Evolutionary conservation across 2,797 vertebrate species (phyloP).

Genomic region (Babyrousa celebensis): DNA sequence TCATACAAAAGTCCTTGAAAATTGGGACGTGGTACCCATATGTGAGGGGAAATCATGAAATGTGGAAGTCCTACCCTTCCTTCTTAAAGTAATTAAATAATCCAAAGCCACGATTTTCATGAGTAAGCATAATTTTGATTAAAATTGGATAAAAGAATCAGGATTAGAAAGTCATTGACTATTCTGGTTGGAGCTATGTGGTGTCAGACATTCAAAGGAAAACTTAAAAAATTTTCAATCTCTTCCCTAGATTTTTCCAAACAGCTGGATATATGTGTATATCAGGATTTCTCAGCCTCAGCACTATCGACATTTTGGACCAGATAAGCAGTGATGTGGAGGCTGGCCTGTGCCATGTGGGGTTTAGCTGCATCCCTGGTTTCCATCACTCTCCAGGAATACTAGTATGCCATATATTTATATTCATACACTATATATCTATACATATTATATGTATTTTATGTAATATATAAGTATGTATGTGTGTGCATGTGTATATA

Average conservation of each 20-base stretch:
- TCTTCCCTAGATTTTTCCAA: not conserved
- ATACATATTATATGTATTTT: not conserved
- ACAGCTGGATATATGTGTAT: not conserved
- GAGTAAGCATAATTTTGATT: slow-evolving; percentile 30
- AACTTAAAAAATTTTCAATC: not conserved
- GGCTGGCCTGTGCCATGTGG: not conserved
- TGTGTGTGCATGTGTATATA: not conserved
- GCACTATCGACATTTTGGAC: not conserved
- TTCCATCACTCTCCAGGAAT: not conserved
- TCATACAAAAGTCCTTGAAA: not conserved
- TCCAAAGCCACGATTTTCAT: not conserved
- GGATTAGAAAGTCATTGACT: slow-evolving; percentile 16
- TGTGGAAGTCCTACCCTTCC: not conserved
- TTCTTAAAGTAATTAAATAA: slow-evolving; percentile 26
- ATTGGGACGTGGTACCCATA: not conserved
- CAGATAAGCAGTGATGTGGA: not conserved
- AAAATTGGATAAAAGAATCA: not conserved
- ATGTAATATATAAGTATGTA: not conserved
- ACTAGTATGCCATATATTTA: not conserved
- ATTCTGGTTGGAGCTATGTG: not conserved
- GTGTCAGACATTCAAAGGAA: slow-evolving; percentile 51
- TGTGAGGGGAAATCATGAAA: slow-evolving; percentile 19
- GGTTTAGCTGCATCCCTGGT: not conserved
- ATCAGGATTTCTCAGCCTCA: not conserved
- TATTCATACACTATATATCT: not conserved